Evolutionary conservation across 2,888 invertebrate genomes (phyloP).

Genomic region (Spodoptera exigua): DNA sequence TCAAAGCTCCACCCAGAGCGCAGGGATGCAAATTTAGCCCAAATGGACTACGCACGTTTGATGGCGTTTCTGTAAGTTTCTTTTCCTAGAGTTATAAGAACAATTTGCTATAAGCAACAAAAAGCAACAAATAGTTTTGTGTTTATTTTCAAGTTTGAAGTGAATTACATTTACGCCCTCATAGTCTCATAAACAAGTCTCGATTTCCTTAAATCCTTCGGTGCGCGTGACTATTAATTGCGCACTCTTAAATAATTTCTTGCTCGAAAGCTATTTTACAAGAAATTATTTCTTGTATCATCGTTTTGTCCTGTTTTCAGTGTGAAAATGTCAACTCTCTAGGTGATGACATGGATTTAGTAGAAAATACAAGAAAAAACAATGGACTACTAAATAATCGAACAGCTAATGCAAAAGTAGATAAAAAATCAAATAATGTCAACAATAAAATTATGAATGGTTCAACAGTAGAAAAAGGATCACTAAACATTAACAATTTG

Average conservation of each 20-base stretch:
- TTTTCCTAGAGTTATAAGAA: too few relatives aligned
- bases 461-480: too few relatives aligned
- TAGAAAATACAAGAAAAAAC: conserved; percentile 22
- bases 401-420: background rate
- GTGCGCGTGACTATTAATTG: too few relatives aligned
- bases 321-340: conserved; percentile 1
- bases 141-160: too few relatives aligned
- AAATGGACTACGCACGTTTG: background rate
- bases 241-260: too few relatives aligned
- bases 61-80: conserved; percentile 2
- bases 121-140: too few relatives aligned
- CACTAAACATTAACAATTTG: background rate
- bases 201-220: too few relatives aligned
- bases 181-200: too few relatives aligned
- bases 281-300: background rate
- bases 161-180: too few relatives aligned
- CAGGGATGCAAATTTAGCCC: conserved; percentile 2
- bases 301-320: conserved; percentile 7
- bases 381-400: background rate
- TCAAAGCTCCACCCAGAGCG: background rate
- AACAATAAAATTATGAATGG: background rate
- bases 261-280: background rate
- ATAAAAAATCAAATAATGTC: background rate
- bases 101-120: too few relatives aligned
- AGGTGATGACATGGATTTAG: background rate